phyloP scores from a whole-genome alignment of 1,140 invertebrate genomes.

The Neelides sp. region DNA sequence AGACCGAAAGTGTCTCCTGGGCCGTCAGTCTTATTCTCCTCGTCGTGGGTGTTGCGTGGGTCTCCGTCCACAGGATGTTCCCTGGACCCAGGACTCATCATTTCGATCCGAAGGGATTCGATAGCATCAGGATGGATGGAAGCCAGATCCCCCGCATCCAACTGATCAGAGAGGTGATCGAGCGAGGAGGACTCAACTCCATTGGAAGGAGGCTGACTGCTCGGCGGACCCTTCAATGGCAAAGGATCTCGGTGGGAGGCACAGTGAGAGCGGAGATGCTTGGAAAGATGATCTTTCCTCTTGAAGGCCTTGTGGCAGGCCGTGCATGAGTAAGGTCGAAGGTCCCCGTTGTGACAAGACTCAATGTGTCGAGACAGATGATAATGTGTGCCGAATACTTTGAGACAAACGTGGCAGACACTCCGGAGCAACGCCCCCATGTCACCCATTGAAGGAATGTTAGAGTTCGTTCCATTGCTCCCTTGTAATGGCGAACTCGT shows the following conservation, averaged over 20 bases:
- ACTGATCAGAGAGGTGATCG: background rate
- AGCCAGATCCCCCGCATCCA: background rate
- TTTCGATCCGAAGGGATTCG: constrained; percentile 23
- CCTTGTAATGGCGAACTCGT: constrained; percentile 5
- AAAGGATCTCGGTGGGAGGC: constrained; percentile 15
- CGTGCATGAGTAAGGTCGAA: constrained; percentile 25
- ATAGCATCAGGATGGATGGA: constrained; percentile 13
- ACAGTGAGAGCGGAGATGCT: constrained; percentile 30
- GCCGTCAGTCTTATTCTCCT: background rate
- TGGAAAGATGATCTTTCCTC: constrained; percentile 29
- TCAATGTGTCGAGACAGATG: constrained; percentile 25
- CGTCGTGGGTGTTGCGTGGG: constrained; percentile 9
- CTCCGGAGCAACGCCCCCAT: constrained; percentile 25
- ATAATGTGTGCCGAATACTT: constrained; percentile 30
- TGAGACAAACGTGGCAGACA: constrained; percentile 30
- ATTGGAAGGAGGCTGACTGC: background rate
- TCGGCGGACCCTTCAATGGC: background rate
- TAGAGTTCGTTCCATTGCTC: background rate
- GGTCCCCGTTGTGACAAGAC: constrained; percentile 24
- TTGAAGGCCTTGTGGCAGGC: constrained; percentile 29
- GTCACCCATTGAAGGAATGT: constrained; percentile 21
- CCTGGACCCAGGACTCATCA: constrained; percentile 15
- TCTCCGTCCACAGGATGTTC: no score
- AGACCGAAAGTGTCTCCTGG: no score
- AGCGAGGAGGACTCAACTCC: background rate